phyloP scores from a whole-genome alignment of 2,113 vertebrate genomes.

The Clarias macrocephalus region DNA sequence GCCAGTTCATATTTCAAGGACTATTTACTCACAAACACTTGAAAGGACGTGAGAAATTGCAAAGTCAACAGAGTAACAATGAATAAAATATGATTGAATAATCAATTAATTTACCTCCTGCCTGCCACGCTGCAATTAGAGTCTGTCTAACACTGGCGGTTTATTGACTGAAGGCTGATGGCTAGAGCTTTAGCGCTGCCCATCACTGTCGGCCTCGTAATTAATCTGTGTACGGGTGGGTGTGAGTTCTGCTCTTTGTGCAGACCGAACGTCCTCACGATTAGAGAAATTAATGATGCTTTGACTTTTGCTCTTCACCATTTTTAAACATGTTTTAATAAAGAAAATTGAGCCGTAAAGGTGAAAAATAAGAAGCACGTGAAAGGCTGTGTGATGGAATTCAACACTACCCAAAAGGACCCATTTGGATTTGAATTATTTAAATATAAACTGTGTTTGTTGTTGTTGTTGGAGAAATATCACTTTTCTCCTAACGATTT shows the following conservation, averaged over 20 bases:
- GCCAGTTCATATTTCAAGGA: constrained; percentile 21
- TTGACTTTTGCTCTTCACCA: not conserved
- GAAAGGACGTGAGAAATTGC: constrained; percentile 30
- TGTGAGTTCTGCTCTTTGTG: not conserved
- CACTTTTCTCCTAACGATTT: not conserved
- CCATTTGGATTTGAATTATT: not conserved
- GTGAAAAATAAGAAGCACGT: not conserved
- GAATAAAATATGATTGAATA: constrained; percentile 37
- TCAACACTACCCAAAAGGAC: not conserved
- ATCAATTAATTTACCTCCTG: constrained; percentile 47
- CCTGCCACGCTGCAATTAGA: constrained; percentile 46
- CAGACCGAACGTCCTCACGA: not conserved
- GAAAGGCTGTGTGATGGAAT: not conserved
- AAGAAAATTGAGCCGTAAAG: not conserved
- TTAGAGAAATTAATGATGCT: not conserved
- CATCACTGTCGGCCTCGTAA: constrained; percentile 18
- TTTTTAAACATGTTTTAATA: not conserved
- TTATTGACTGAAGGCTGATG: constrained; percentile 34
- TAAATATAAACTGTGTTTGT: not conserved
- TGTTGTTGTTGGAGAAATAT: not conserved
- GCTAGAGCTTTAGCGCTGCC: constrained; percentile 30
- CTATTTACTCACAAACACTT: constrained; percentile 16
- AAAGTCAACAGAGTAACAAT: constrained; percentile 30
- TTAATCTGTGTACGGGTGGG: constrained; percentile 33
- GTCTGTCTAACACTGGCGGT: constrained; percentile 13